Conservation (phyloP, 2,888 invertebrate species). For the Erebia epiphron region DNA sequence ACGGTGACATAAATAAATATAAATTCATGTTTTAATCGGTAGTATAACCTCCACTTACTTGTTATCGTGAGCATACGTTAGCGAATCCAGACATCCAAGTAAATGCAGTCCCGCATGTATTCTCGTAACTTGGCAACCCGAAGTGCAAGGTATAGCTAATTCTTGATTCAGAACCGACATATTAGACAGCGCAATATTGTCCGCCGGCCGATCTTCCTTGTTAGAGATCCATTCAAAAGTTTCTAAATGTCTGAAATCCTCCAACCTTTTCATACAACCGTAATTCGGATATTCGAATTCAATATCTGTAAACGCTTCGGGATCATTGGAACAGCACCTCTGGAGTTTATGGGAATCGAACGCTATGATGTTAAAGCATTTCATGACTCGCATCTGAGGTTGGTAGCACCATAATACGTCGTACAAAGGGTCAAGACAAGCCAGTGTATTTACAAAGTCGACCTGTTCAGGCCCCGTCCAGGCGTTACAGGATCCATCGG, state of each 20-base stretch:
- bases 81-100: slow-evolving; percentile 93
- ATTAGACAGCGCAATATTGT: slow-evolving; percentile 63
- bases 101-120: slow-evolving; percentile 96
- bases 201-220: slow-evolving; percentile 55
- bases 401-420: slow-evolving; percentile 97
- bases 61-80: slow-evolving; percentile 91
- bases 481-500: slow-evolving; percentile 93
- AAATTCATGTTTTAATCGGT: too few relatives aligned
- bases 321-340: slow-evolving; percentile 65
- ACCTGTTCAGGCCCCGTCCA: slow-evolving; percentile 93
- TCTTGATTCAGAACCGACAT: slow-evolving; percentile 90
- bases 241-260: slow-evolving; percentile 70
- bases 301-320: slow-evolving; percentile 50
- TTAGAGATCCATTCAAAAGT: slow-evolving; percentile 62
- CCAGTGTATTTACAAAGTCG: slow-evolving; percentile 90
- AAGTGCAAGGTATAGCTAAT: slow-evolving; percentile 89
- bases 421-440: slow-evolving; percentile 95
- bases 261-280: slow-evolving; percentile 69
- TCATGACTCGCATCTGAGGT: slow-evolving; percentile 84
- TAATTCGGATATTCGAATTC: slow-evolving; percentile 71
- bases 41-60: slow-evolving; percentile 62
- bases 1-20: too few relatives aligned
- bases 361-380: slow-evolving; percentile 92
- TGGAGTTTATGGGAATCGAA: slow-evolving; percentile 85
- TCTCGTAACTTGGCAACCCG: slow-evolving; percentile 88